Evolutionary conservation across 2,888 invertebrate genomes (phyloP), one percentile per base, ranked within the genome.

Genomic region (Colletes collaris): DNA sequence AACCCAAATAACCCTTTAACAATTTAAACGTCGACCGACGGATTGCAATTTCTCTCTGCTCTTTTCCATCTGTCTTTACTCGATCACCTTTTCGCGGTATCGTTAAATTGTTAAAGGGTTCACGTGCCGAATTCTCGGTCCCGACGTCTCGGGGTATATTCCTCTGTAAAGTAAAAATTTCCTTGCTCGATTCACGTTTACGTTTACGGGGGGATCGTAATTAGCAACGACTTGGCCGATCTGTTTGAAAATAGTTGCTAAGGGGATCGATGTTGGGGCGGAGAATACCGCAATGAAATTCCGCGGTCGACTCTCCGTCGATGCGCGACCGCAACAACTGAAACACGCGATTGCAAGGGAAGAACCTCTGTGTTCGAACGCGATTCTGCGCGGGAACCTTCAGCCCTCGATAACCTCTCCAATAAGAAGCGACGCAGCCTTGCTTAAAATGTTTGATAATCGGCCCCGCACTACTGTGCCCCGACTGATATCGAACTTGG

Each of bases 371-470:
- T 79, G 58, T 55, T 75, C 77, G 64, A 79, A 72, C 74, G 65
- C 55, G 68, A 79, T 77, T 75, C 71, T 67, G 72, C 76, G 72
- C 72, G 71, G 50, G 55, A 78, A 59, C 75, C 62, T 60, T 76
- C 69, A 73, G 66, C 74, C 82, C 71, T 74, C 67, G 11, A 64
- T 58, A 13, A 81, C 70, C 74, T 64, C 68, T 72, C 65, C 81
- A 65, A 71, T 76, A 75, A 72, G 58, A 77, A 68, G 50, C 52
- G 73, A 70, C 65, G 79, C 76, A 59, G 69, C 76, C 69, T 50
- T 76, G 79, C 79, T 82, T 80, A 80, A 79, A 80, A 66, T 66
- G 67, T 59, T 37, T 27, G 19, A 75, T 19, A 40, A 67, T 73
- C 58, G 13, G 13, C 44, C 44, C 49, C 27, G 27, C 27, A 27